A percentile compares a stretch with the other conserved stretches of the same genome.
phyloP scores from a whole-genome alignment of 64 coral and sea anemone genomes.

The Porites lutea region DNA sequence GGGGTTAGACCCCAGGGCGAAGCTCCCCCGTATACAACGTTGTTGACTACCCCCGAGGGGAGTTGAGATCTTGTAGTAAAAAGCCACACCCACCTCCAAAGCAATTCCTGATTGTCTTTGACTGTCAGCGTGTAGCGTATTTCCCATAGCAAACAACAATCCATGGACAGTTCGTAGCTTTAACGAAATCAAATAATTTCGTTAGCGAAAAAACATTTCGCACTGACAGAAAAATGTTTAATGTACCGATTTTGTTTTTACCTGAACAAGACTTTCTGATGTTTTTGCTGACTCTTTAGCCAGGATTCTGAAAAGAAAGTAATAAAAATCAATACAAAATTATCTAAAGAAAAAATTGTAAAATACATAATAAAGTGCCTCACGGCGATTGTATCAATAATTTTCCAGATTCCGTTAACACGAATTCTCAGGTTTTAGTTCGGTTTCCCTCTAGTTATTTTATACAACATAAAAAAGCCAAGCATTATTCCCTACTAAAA shows the following conservation, averaged over 20 bases:
- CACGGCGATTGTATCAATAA: too few relatives aligned
- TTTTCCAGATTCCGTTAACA: too few relatives aligned
- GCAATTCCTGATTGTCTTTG: slow-evolving; percentile 98
- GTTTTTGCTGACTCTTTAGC: slow-evolving; percentile 85
- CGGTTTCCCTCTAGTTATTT: too few relatives aligned
- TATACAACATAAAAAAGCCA: too few relatives aligned
- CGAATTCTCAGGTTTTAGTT: too few relatives aligned
- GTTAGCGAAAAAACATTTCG: neutral
- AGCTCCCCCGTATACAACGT: too few relatives aligned
- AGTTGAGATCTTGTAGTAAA: too few relatives aligned
- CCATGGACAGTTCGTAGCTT: slow-evolving; percentile 92
- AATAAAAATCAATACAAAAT: neutral
- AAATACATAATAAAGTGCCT: too few relatives aligned
- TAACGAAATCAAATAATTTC: neutral
- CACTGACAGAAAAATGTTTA: neutral
- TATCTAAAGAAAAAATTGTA: too few relatives aligned
- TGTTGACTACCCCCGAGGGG: too few relatives aligned
- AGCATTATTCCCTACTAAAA: too few relatives aligned
- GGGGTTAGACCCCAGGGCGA: too few relatives aligned
- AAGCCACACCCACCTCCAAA: slow-evolving; percentile 70
- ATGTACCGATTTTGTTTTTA: slow-evolving; percentile 5
- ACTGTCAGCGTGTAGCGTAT: slow-evolving; percentile 88
- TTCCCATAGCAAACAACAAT: slow-evolving; percentile 87
- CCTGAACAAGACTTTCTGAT: slow-evolving; percentile 94
- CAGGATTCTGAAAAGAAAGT: slow-evolving; percentile 71